Base-by-base conservation (phyloP, 1,140 invertebrate species). In the Drosophila micromelanica region DNA sequence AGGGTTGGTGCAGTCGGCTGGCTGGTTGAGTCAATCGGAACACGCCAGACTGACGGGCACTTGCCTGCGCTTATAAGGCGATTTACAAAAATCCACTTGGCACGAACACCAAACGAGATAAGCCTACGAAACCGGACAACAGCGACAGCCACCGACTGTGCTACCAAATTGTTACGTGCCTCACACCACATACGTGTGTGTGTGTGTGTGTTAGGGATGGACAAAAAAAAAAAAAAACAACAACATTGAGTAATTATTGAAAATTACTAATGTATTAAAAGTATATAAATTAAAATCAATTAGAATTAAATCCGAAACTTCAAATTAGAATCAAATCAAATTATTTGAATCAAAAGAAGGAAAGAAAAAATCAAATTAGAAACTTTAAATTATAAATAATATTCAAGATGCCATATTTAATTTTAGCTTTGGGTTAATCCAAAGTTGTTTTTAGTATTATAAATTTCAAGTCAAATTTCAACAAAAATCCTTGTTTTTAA, bases 21-120 rank as follows among this genome's bases (percentile, higher is more conserved):
- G 46, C 65, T 15, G 35, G 73, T 70, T 90, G 87, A 90, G 60
- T 87, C 87, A 90, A 82, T 87, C 73, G 49, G 52, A 70, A 77
- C 82, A 80, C 73, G 82, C 84, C 70, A 90, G 87, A 90, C 87
- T 89, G 87, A 80, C 79, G 80, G 87, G 87, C 87, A 84, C 76
- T 90, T 75, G 81, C 57, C 32, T 78, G 67, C 74, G 76, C 80
- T 85, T 72, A 79, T 55, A 69, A 55, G 62, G 43, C 65, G 61
- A 51, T 81, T 73, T 78, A 73, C 49, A 82, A 84, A 71, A 73
- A 64, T 67, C 78, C 60, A 69, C 74, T 78, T 81, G 82, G 74
- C 78, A 81, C 78, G 78, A 75, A 69, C 75, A 80, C 59, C 70
- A 69, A 75, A 79, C 69, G 68, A 77, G 77, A 81, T 80, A 76